Conservation (phyloP, 2,113 vertebrate genomes). For the Phasianus colchicus region DNA sequence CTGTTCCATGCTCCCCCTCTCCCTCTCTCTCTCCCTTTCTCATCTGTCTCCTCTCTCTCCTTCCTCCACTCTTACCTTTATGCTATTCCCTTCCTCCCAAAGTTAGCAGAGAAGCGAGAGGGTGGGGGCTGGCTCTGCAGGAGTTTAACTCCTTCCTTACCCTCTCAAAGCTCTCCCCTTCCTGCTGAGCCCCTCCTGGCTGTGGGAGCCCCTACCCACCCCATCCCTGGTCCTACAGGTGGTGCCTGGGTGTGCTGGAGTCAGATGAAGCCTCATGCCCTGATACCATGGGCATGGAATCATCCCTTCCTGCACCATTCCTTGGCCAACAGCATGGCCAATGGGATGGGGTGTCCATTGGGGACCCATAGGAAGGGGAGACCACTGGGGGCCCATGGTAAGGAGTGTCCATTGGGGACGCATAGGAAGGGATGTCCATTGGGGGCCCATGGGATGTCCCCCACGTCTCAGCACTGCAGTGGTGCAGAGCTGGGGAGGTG, state of each 20-base stretch:
- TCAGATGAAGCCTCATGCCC: neutral
- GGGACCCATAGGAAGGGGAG: no score
- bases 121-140: conserved; percentile 14
- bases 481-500: neutral
- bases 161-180: neutral
- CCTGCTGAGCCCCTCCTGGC: neutral
- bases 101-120: conserved; percentile 50
- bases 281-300: rapidly evolving
- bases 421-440: no score
- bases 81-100: conserved; percentile 70
- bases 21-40: conserved; percentile 32
- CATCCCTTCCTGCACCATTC: neutral
- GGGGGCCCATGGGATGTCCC: neutral
- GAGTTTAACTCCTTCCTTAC: conserved; percentile 63
- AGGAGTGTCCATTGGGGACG: no score
- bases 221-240: neutral
- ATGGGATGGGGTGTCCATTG: neutral
- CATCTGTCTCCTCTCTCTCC: conserved; percentile 57
- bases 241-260: neutral
- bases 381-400: no score
- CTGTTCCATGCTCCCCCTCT: conserved; percentile 45
- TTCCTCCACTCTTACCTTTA: conserved; percentile 59
- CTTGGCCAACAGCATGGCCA: neutral
- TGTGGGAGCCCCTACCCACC: neutral
- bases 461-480: neutral